Percentiles rank a stretch among this genome's conserved stretches.
phyloP scores from a whole-genome alignment of 2,888 invertebrate genomes.

The Harpagoxenus sublaevis region DNA sequence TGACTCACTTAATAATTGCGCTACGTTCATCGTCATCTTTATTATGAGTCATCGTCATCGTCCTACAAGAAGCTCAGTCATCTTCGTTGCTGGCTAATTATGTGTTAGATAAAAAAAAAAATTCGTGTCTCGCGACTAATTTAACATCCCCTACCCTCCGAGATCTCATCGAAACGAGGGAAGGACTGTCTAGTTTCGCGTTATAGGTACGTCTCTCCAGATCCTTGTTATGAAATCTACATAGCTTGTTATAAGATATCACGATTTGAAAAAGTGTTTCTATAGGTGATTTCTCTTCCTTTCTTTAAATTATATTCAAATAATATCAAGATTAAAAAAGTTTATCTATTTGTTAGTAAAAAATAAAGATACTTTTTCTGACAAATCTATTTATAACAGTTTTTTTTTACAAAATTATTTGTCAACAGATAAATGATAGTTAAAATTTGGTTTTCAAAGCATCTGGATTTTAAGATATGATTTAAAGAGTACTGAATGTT shows the following conservation, averaged over 20 bases:
- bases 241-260: background rate
- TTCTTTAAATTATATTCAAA: background rate
- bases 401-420: background rate
- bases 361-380: background rate
- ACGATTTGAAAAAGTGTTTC: background rate
- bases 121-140: background rate
- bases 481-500: conserved; percentile 8
- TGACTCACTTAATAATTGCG: conserved; percentile 69
- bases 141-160: background rate
- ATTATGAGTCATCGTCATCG: conserved; percentile 62
- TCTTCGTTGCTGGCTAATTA: conserved; percentile 52
- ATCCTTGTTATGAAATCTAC: background rate
- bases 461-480: background rate
- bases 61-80: conserved; percentile 40
- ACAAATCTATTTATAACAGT: background rate
- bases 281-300: background rate
- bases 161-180: background rate
- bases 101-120: conserved; percentile 30
- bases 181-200: background rate
- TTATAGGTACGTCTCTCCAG: background rate
- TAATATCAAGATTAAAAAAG: background rate
- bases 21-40: conserved; percentile 52
- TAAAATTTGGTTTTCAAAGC: background rate
- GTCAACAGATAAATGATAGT: background rate
- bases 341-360: background rate